Evolutionary conservation across 2,888 invertebrate species (phyloP).

Genomic region (Terebella lapidaria): DNA sequence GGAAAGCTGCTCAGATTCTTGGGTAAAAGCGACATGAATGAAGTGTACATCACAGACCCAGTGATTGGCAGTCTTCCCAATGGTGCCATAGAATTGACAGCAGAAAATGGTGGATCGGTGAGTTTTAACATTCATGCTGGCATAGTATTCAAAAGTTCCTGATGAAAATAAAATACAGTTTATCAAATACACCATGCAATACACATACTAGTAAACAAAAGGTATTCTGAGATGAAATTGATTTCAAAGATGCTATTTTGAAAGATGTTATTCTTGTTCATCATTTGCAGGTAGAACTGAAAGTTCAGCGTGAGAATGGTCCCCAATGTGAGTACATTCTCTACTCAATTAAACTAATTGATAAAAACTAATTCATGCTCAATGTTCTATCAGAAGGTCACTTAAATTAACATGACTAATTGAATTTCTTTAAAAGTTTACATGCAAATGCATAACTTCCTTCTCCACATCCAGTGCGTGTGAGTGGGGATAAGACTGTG

Average conservation of each 20-base stretch:
- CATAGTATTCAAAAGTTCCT: neutral
- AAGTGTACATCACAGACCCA: neutral
- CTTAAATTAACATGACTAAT: too few relatives aligned
- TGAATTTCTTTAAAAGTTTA: too few relatives aligned
- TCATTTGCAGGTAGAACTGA: neutral
- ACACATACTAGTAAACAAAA: too few relatives aligned
- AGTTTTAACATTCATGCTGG: too few relatives aligned
- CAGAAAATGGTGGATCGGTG: neutral
- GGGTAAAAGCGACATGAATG: neutral
- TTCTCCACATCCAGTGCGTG: neutral
- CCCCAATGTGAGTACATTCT: neutral
- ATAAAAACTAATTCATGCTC: too few relatives aligned
- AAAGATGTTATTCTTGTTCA: too few relatives aligned
- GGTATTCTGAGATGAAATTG: too few relatives aligned
- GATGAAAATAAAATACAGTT: neutral
- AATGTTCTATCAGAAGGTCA: too few relatives aligned
- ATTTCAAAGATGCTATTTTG: too few relatives aligned
- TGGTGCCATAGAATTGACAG: neutral
- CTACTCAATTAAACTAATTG: too few relatives aligned
- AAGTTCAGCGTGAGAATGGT: neutral
- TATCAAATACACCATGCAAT: too few relatives aligned
- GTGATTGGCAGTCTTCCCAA: neutral
- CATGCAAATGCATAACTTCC: too few relatives aligned
- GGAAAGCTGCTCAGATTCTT: slow-evolving; percentile 16
- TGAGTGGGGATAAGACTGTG: neutral